These are phyloP conservation scores for Cephus spinipes DNA, from an alignment of 2,888 invertebrate species.

Conservation along the genomic window DNA sequence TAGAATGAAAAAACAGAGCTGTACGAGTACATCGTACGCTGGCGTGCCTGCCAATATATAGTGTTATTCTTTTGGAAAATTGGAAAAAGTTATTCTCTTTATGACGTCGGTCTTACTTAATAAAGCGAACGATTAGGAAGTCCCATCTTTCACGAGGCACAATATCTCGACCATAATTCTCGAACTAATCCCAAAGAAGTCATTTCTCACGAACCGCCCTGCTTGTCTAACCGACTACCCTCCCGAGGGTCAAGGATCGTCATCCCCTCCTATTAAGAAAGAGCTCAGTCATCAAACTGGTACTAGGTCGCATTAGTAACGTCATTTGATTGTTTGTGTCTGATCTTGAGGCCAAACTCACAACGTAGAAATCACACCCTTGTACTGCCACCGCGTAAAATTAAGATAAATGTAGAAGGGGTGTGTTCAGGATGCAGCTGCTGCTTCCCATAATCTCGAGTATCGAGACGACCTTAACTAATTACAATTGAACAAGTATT, in stretches of 20 bases:
- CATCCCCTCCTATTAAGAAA: slow-evolving; percentile 15
- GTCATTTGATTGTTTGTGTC: neutral
- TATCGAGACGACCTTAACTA: neutral
- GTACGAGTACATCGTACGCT: neutral
- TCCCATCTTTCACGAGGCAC: neutral
- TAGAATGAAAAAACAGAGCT: neutral
- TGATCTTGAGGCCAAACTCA: neutral
- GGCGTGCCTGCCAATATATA: neutral
- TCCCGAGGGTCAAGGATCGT: slow-evolving; percentile 23
- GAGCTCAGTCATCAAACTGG: neutral
- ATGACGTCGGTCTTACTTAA: neutral
- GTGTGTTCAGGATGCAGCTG: slow-evolving; percentile 30
- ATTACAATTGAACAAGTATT: neutral
- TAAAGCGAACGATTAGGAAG: neutral
- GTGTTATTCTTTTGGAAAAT: neutral
- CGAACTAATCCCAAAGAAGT: slow-evolving; percentile 44
- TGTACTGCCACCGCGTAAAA: slow-evolving; percentile 24
- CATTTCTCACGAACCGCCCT: slow-evolving; percentile 33
- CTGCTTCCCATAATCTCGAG: slow-evolving; percentile 15
- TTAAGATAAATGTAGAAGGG: slow-evolving; percentile 40
- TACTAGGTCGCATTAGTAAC: neutral
- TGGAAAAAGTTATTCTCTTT: neutral
- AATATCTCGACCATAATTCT: slow-evolving; percentile 30
- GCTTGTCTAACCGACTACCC: slow-evolving; percentile 18
- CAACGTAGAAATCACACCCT: slow-evolving; percentile 29